Evolutionary conservation across 1,140 invertebrate genomes (phyloP).

Genomic region (Pectinophora gossypiella): DNA sequence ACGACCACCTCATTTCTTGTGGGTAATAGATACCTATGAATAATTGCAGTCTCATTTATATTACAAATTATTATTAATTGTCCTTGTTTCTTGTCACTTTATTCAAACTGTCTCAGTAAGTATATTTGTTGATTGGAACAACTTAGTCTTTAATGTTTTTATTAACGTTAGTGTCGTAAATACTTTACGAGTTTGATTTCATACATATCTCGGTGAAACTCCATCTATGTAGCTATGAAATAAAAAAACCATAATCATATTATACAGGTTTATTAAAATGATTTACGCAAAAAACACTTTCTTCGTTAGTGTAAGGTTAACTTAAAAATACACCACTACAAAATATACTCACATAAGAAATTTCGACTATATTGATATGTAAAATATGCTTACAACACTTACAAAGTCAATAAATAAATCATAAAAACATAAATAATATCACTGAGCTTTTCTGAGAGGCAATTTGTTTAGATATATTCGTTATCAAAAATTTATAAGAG

Average conservation of each 20-base stretch:
- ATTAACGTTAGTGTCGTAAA: conserved; percentile 44
- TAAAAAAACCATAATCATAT: conserved; percentile 54
- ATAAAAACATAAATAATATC: neutral
- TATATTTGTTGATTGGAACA: conserved; percentile 67
- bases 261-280: conserved; percentile 64
- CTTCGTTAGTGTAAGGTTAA: neutral
- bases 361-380: too few relatives aligned
- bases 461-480: too few relatives aligned
- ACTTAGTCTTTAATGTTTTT: conserved; percentile 47
- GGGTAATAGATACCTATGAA: too few relatives aligned
- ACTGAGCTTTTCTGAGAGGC: too few relatives aligned
- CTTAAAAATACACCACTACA: neutral
- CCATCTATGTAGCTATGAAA: conserved; percentile 47
- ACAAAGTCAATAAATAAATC: too few relatives aligned
- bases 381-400: too few relatives aligned
- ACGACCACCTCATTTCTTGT: too few relatives aligned
- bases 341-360: too few relatives aligned
- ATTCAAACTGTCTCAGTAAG: conserved; percentile 50
- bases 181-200: conserved; percentile 47
- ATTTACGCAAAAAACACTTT: conserved; percentile 22
- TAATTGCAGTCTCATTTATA: too few relatives aligned
- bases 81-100: conserved; percentile 34
- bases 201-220: conserved; percentile 51
- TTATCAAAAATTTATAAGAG: too few relatives aligned
- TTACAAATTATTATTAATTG: conserved; percentile 5